phyloP scores from a whole-genome alignment of 2,113 vertebrate genomes.

The Colistium nudipinnis region DNA sequence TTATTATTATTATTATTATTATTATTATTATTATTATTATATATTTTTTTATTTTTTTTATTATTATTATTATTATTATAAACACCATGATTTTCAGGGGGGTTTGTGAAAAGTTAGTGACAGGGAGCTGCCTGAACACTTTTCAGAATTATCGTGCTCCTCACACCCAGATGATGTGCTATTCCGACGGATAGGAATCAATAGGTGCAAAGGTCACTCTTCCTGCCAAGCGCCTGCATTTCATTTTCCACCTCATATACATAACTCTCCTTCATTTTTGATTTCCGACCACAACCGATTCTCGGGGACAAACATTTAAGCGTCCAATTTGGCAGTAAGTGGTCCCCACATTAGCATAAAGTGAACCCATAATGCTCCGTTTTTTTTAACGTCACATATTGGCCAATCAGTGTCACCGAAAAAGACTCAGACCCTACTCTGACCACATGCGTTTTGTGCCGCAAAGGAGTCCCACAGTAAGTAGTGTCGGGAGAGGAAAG shows the following conservation, averaged over 20 bases:
- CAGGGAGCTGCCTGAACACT: conserved; percentile 36
- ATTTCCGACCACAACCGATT: conserved; percentile 30
- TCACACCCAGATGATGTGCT: conserved; percentile 58
- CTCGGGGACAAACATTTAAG: conserved; percentile 38
- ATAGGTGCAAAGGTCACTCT: conserved; percentile 68
- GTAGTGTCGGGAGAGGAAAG: conserved; percentile 13
- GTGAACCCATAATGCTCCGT: background rate
- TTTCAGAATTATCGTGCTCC: conserved; percentile 63
- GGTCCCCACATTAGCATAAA: conserved; percentile 15
- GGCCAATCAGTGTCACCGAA: background rate
- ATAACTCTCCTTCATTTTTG: conserved; percentile 52
- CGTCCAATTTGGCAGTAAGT: background rate
- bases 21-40: no score
- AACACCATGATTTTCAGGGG: conserved; percentile 1
- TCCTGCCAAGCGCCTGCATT: conserved; percentile 55
- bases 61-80: no score
- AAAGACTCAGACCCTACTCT: background rate
- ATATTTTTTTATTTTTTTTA: no score
- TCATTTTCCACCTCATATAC: conserved; percentile 67
- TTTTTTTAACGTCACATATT: conserved; percentile 16
- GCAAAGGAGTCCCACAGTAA: conserved; percentile 4
- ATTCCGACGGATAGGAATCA: conserved; percentile 62
- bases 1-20: no score
- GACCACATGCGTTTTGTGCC: conserved; percentile 8
- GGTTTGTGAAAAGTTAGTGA: conserved; percentile 51